phyloP scores from a whole-genome alignment of 2,113 vertebrate species.

The Mobula birostris region DNA sequence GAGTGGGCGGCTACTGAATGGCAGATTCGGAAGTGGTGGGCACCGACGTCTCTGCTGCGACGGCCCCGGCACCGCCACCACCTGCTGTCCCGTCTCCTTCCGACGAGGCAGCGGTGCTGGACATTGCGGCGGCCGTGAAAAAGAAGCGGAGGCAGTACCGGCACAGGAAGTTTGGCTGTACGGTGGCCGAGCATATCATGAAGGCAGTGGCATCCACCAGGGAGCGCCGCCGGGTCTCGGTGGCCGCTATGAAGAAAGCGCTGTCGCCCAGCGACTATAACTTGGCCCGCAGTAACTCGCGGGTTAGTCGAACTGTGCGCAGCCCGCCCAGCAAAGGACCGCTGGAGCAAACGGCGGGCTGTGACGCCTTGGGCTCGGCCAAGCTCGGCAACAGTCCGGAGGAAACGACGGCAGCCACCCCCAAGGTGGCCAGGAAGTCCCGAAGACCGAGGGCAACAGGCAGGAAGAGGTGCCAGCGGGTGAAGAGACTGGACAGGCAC shows the following conservation, averaged over 20 bases:
- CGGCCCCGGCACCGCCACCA: background rate
- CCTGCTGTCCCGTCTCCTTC: background rate
- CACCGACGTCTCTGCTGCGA: background rate
- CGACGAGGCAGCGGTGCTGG: background rate
- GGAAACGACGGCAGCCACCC: background rate
- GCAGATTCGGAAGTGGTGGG: background rate
- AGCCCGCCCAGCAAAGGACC: constrained; percentile 54
- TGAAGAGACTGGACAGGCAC: background rate
- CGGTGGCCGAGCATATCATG: constrained; percentile 65
- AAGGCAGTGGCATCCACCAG: constrained; percentile 61
- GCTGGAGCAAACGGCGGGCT: constrained; percentile 58
- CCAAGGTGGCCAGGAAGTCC: background rate
- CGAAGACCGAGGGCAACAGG: background rate
- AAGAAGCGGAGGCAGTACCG: background rate
- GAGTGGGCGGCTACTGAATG: background rate
- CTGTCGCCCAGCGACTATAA: constrained; percentile 64
- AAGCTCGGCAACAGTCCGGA: constrained; percentile 42
- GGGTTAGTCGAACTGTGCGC: constrained; percentile 50
- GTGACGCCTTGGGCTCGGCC: constrained; percentile 54
- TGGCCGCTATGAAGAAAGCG: constrained; percentile 63
- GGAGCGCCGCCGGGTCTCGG: constrained; percentile 58
- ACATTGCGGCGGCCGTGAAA: background rate
- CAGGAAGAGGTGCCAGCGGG: background rate
- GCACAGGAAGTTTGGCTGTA: constrained; percentile 52
- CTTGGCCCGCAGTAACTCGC: constrained; percentile 62